phyloP scores from a whole-genome alignment of 2,797 vertebrate genomes.

The Lagorchestes hirsutus region DNA sequence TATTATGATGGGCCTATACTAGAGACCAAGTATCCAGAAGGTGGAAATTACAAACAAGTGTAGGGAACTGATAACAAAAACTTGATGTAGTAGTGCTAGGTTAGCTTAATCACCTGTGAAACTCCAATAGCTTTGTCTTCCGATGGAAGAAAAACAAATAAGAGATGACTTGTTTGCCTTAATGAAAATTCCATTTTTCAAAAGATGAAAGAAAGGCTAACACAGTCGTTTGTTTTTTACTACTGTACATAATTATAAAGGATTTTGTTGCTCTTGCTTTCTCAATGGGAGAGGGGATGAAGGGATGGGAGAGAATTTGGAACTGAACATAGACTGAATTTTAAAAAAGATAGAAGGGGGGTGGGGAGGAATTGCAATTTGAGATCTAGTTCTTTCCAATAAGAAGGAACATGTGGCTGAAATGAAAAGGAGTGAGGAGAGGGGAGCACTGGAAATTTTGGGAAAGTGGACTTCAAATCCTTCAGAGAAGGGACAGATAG shows the following conservation, averaged over 20 bases:
- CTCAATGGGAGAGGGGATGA: background rate
- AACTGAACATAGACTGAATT: background rate
- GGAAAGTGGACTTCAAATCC: background rate
- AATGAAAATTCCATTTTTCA: background rate
- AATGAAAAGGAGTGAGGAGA: background rate
- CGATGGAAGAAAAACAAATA: background rate
- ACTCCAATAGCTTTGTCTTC: background rate
- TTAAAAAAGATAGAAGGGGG: too few relatives aligned
- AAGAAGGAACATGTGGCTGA: background rate
- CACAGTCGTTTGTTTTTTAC: background rate
- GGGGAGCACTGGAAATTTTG: background rate
- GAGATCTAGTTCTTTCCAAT: background rate
- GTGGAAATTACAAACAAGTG: background rate
- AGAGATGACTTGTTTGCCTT: background rate
- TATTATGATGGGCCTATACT: background rate
- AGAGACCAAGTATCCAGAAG: background rate
- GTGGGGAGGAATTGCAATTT: background rate
- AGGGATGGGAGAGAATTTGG: background rate
- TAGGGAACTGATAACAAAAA: background rate
- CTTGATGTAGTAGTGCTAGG: background rate
- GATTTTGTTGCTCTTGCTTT: background rate
- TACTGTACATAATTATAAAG: background rate
- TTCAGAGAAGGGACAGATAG: background rate
- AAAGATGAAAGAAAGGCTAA: background rate
- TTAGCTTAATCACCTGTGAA: background rate